Evolutionary conservation across 2,888 invertebrate genomes (phyloP), one percentile per base, ranked within the genome.

Genomic region (Brassicogethes aeneus): DNA sequence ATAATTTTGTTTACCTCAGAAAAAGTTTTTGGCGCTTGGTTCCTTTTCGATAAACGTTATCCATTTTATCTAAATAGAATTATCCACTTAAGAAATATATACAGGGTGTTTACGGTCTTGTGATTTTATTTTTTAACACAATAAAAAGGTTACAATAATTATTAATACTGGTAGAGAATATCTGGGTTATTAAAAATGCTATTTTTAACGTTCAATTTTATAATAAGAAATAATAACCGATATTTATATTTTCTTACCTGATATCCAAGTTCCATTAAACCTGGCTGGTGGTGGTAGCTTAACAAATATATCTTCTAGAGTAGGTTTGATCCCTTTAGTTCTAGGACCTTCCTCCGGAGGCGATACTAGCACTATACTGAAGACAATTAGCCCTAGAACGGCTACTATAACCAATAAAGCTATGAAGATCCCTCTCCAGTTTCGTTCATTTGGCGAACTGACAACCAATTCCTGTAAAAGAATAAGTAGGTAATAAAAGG

Each of bases 381-480:
- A 85, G 52, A 93, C 83, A 52, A 93, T 92, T 55, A 92, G 78
- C 36, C 89, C 87, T 55, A 90, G 80, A 23, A 93, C 91, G 17
- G 86, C 83, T 15, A 87, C 81, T 54, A 93, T 93, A 53, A 95
- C 94, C 58, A 93, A 75, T 47, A 93, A 72, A 0, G 93, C 92
- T 53, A 93, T 94, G 55, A 87, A 82, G 58, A 95, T 93, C 13
- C 94, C 94, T 34, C 89, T 80, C 93, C 94, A 95, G 74, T 95
- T 94, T 48, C 92, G 76, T 65, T 92, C 82, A 48, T 82, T 86
- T 2, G 90, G 88, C 10, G 88, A 85, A 37, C 85, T 79, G 31
- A 87, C 87, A 55, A 90, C 92, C 66, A 94, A 68, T 68, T 94
- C 93, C 93, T 94, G 76, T 2, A 71, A 73, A 47, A 51, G 55